Percentiles rank a stretch among this genome's conserved stretches.
These are phyloP conservation scores for Maniola hyperantus DNA, from an alignment of 2,888 invertebrate genomes.

Conservation along the genomic window DNA sequence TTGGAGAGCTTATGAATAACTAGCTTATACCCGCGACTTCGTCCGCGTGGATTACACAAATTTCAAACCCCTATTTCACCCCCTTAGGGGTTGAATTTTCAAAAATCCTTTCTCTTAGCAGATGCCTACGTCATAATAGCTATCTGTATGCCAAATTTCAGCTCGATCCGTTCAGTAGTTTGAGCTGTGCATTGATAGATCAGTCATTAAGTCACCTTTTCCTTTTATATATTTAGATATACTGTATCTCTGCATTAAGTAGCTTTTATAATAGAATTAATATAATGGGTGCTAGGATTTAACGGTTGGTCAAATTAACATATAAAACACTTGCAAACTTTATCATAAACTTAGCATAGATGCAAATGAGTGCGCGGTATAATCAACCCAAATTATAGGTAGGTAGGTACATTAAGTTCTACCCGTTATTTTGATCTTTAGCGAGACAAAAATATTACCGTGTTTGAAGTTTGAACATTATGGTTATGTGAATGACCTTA, in stretches of 20 bases:
- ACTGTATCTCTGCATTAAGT: background rate
- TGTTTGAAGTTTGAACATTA: conserved; percentile 32
- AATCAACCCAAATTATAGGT: conserved; percentile 18
- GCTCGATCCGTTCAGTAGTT: no score
- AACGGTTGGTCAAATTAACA: background rate
- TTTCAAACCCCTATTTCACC: no score
- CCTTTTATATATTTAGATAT: no score
- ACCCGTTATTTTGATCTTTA: conserved; percentile 18
- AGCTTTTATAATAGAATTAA: background rate
- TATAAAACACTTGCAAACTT: conserved; percentile 13
- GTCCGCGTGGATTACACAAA: no score
- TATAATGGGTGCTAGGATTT: background rate
- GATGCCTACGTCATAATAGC: no score
- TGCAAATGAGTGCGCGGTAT: background rate
- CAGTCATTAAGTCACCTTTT: no score
- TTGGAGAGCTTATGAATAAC: background rate
- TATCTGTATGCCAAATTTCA: no score
- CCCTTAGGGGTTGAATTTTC: no score
- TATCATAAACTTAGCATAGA: background rate
- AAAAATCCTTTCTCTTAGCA: no score
- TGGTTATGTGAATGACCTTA: conserved; percentile 41
- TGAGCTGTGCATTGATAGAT: no score
- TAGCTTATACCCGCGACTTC: no score
- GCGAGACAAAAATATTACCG: conserved; percentile 27
- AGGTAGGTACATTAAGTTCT: no score